Conservation (phyloP, 2,888 invertebrate species). For the Tachystola acroxantha region DNA sequence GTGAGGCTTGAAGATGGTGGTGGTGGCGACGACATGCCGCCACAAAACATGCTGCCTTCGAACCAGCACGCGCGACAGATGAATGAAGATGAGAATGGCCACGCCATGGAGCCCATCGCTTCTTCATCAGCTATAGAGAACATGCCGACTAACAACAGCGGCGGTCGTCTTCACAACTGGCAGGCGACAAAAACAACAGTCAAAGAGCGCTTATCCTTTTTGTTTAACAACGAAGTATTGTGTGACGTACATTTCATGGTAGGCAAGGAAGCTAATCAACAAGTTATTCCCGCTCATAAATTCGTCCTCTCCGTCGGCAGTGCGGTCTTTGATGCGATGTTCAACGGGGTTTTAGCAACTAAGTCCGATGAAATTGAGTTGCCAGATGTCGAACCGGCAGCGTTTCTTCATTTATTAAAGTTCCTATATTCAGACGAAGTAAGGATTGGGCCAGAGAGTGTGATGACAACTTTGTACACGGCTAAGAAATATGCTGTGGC, state of each 20-base stretch:
- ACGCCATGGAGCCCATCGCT: constrained; percentile 42
- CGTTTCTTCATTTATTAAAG: constrained; percentile 85
- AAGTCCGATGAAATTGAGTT: constrained; percentile 85
- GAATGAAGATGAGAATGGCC: constrained; percentile 51
- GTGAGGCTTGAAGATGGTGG: constrained; percentile 53
- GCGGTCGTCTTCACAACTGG: constrained; percentile 80
- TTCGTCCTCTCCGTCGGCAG: constrained; percentile 89
- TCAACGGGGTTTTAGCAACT: constrained; percentile 86
- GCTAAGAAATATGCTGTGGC: constrained; percentile 93
- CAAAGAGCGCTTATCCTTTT: constrained; percentile 84
- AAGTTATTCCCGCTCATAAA: constrained; percentile 87
- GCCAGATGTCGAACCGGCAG: constrained; percentile 90
- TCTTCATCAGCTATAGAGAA: constrained; percentile 58
- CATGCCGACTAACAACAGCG: constrained; percentile 57
- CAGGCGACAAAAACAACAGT: constrained; percentile 87
- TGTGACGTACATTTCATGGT: constrained; percentile 88
- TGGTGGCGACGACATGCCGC: constrained; percentile 55
- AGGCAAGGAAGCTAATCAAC: constrained; percentile 82
- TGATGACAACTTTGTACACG: constrained; percentile 91
- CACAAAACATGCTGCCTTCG: constrained; percentile 74
- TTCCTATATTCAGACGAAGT: constrained; percentile 90
- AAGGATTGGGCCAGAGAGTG: constrained; percentile 89
- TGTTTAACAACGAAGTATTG: constrained; percentile 70
- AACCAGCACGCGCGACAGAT: constrained; percentile 59
- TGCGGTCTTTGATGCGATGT: constrained; percentile 92